Conservation (phyloP, 37 sponge, comb jelly and placozoan species). For the Oscarella lobularis region DNA sequence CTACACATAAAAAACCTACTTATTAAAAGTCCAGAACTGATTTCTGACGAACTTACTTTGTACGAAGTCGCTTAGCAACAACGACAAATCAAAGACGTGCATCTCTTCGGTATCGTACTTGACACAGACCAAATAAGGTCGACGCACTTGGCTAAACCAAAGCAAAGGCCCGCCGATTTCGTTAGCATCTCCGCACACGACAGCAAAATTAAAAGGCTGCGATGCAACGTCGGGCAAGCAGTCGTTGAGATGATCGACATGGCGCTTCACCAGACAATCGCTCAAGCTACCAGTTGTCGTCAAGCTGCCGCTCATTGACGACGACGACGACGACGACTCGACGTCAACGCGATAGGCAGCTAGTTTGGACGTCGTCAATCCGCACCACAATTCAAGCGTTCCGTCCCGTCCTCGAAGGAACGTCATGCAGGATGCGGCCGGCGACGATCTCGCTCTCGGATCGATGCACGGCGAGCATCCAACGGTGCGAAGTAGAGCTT, state of each 20-base stretch:
- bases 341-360: neutral
- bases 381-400: neutral
- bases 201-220: neutral
- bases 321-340: neutral
- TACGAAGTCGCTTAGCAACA: no score
- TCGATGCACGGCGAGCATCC: neutral
- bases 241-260: neutral
- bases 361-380: neutral
- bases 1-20: no score
- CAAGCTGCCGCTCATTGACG: no score
- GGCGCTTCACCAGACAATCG: neutral
- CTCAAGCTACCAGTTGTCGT: no score
- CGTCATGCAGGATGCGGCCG: neutral
- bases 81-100: no score
- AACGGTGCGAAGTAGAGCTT: neutral
- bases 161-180: neutral
- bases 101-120: neutral
- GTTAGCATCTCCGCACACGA: neutral
- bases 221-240: neutral
- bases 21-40: no score
- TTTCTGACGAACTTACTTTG: no score
- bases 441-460: neutral
- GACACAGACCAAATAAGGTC: neutral
- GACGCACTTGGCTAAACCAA: neutral
- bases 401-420: no score